Evolutionary conservation across 2,888 invertebrate species (phyloP).

Genomic region (Stomorhina lunata): DNA sequence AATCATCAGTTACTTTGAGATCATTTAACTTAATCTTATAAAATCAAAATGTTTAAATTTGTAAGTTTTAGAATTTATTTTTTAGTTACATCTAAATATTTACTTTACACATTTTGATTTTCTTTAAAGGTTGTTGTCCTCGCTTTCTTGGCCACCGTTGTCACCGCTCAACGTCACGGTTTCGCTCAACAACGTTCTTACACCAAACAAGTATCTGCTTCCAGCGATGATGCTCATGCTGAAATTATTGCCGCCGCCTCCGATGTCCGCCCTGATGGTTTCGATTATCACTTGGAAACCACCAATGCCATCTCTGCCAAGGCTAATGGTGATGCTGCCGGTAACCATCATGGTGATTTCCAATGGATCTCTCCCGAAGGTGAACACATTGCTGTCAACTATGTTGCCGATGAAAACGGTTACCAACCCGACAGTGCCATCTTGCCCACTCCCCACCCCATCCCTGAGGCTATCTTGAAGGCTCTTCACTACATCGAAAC

Average conservation of each 20-base stretch:
- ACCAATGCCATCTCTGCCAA: slow-evolving; percentile 70
- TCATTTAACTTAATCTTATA: neutral
- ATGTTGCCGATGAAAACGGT: slow-evolving; percentile 75
- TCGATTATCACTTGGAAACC: slow-evolving; percentile 69
- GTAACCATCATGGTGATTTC: slow-evolving; percentile 71
- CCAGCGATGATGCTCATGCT: slow-evolving; percentile 66
- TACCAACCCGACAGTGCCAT: slow-evolving; percentile 69
- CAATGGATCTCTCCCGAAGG: slow-evolving; percentile 75
- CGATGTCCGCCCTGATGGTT: slow-evolving; percentile 73
- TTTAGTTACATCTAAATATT: neutral
- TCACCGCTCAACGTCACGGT: slow-evolving; percentile 1
- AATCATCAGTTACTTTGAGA: neutral
- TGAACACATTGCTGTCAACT: slow-evolving; percentile 70
- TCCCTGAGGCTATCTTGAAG: slow-evolving; percentile 68
- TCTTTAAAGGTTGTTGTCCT: slow-evolving; percentile 6
- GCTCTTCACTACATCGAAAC: slow-evolving; percentile 80
- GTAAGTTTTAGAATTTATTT: neutral
- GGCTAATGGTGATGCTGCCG: slow-evolving; percentile 71
- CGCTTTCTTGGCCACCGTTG: slow-evolving; percentile 42
- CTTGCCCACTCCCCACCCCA: slow-evolving; percentile 69
- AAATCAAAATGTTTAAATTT: neutral
- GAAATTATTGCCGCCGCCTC: slow-evolving; percentile 49
- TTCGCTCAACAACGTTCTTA: neutral
- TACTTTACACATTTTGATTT: neutral
- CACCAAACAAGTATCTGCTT: no score